Evolutionary conservation across 2,888 invertebrate species (phyloP).

Genomic region (Epicampocera succincta): DNA sequence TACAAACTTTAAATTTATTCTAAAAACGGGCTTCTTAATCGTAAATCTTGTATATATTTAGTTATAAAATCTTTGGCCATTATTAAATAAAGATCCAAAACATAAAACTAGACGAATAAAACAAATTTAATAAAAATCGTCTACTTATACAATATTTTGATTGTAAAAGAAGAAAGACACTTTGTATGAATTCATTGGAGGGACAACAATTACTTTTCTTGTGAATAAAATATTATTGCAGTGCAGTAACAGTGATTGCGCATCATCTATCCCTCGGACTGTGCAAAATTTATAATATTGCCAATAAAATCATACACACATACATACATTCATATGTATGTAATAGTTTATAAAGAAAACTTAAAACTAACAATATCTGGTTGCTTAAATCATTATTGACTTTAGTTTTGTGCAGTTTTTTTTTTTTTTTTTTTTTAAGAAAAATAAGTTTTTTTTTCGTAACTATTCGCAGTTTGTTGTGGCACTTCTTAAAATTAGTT

Average conservation of each 20-base stretch:
- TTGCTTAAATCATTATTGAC: conserved; percentile 53
- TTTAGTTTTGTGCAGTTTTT: neutral
- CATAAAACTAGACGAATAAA: conserved; percentile 38
- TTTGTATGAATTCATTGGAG: conserved; percentile 7
- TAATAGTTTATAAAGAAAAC: neutral
- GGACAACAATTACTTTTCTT: neutral
- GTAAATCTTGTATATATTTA: conserved; percentile 49
- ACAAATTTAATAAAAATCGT: conserved; percentile 40
- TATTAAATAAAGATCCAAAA: conserved; percentile 70
- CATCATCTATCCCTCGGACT: neutral
- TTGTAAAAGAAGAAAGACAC: conserved; percentile 38
- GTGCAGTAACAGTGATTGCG: conserved; percentile 38
- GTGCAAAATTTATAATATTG: conserved; percentile 5
- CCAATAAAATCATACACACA: too few relatives aligned
- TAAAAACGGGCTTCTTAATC: conserved; percentile 57
- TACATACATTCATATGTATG: neutral
- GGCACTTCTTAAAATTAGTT: conserved; percentile 69
- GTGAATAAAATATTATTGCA: too few relatives aligned
- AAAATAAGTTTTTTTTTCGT: conserved; percentile 5
- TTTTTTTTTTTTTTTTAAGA: too few relatives aligned
- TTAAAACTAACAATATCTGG: conserved; percentile 7
- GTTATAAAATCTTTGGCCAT: conserved; percentile 69
- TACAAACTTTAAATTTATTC: conserved; percentile 66
- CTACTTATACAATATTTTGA: conserved; percentile 10
- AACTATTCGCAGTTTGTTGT: conserved; percentile 54